A percentile compares a stretch with the other conserved stretches of the same genome.
phyloP scores from a whole-genome alignment of 2,113 vertebrate genomes.

The Puntigrus tetrazona region DNA sequence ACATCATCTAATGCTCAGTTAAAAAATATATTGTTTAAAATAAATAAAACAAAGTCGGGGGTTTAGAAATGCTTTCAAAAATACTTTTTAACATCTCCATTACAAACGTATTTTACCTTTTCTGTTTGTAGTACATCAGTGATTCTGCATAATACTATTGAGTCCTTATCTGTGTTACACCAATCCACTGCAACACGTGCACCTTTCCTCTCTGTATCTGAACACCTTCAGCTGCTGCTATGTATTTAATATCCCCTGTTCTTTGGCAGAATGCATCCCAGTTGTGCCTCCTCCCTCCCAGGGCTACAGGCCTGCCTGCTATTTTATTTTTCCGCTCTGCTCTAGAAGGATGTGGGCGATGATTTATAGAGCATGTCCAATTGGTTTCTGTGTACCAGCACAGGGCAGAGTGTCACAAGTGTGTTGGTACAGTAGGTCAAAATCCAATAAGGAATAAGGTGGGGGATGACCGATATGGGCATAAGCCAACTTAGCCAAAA shows the following conservation, averaged over 20 bases:
- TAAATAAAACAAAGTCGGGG: too few relatives aligned
- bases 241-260: slow-evolving; percentile 66
- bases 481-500: slow-evolving; percentile 25
- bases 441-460: slow-evolving; percentile 67
- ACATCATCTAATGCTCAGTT: too few relatives aligned
- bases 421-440: slow-evolving; percentile 70
- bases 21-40: too few relatives aligned
- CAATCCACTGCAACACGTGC: not conserved
- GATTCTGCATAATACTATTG: not conserved
- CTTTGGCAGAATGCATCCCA: slow-evolving; percentile 68
- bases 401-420: slow-evolving; percentile 68
- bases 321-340: slow-evolving; percentile 65
- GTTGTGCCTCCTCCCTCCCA: slow-evolving; percentile 56
- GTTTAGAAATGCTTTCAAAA: too few relatives aligned
- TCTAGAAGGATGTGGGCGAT: slow-evolving; percentile 75
- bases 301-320: slow-evolving; percentile 44
- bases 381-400: slow-evolving; percentile 72
- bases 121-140: not conserved
- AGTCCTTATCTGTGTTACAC: not conserved
- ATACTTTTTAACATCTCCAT: not conserved
- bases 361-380: slow-evolving; percentile 77
- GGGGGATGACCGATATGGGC: slow-evolving; percentile 25
- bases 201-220: slow-evolving; percentile 53
- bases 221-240: slow-evolving; percentile 75
- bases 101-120: not conserved